A percentile compares a stretch with the other conserved stretches of the same genome.
Conservation (phyloP, 2,797 vertebrate species). For the Anisognathus igniventris region DNA sequence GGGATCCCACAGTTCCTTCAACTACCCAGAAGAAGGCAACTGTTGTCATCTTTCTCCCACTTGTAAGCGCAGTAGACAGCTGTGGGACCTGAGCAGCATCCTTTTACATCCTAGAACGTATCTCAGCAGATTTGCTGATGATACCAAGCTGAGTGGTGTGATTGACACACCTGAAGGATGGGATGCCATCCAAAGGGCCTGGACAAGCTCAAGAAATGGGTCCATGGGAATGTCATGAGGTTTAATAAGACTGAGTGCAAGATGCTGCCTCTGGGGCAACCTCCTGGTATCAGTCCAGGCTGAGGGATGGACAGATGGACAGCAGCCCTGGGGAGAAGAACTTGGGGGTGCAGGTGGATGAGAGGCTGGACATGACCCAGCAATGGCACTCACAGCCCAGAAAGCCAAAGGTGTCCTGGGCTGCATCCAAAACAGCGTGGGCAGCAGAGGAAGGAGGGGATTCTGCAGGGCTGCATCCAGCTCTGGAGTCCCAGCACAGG, state of each 20-base stretch:
- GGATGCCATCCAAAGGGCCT: neutral
- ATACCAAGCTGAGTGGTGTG: neutral
- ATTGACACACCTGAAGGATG: neutral
- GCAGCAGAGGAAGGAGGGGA: neutral
- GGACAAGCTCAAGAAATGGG: accelerated
- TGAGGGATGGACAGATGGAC: neutral
- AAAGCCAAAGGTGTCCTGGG: neutral
- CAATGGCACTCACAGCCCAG: neutral
- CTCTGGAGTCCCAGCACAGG: neutral
- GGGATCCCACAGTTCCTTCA: neutral
- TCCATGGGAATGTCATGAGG: neutral
- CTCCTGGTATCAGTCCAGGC: neutral
- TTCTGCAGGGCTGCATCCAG: neutral
- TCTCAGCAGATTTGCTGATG: neutral
- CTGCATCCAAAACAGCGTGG: neutral
- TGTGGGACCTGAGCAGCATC: neutral
- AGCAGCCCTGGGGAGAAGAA: neutral
- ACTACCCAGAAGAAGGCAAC: neutral
- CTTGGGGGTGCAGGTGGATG: neutral
- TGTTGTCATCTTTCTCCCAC: neutral
- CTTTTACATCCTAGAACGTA: neutral
- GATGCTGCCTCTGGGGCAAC: neutral
- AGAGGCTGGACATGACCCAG: neutral
- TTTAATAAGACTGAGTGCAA: neutral
- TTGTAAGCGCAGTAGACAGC: neutral